phyloP scores from a whole-genome alignment of 2,113 vertebrate genomes.

The Muscicapa adusta region DNA sequence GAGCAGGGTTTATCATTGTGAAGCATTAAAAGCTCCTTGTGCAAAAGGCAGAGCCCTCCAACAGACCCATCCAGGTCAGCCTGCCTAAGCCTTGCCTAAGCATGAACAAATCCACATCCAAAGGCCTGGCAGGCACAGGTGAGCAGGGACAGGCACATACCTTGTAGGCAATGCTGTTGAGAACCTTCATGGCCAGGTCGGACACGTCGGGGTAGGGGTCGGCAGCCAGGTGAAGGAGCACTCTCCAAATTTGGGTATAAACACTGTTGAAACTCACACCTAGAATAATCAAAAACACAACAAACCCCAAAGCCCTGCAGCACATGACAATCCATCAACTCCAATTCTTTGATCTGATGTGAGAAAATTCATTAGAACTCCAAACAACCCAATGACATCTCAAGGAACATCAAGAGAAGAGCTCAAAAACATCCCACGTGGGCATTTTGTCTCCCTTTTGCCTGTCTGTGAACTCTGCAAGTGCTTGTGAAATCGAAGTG shows the following conservation, averaged over 20 bases:
- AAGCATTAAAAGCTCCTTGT: neutral
- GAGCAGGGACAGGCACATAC: conserved; percentile 48
- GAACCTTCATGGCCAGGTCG: conserved; percentile 95
- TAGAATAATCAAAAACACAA: conserved; percentile 36
- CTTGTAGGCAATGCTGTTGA: conserved; percentile 97
- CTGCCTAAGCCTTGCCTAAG: neutral
- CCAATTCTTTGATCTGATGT: conserved; percentile 8
- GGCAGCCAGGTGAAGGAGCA: conserved; percentile 90
- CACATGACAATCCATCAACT: neutral
- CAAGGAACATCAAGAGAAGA: neutral
- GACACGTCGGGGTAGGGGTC: conserved; percentile 96
- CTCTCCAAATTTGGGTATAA: conserved; percentile 98
- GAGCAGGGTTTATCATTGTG: neutral
- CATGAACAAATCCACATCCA: neutral
- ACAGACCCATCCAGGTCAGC: neutral
- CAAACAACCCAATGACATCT: neutral
- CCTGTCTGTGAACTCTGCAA: neutral
- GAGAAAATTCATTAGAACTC: conserved; percentile 52
- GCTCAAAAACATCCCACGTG: neutral
- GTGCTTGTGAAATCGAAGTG: neutral
- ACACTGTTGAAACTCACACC: conserved; percentile 99
- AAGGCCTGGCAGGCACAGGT: neutral
- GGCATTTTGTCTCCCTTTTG: neutral
- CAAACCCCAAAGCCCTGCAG: neutral
- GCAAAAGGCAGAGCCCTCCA: neutral